These are phyloP conservation scores for Brachylomia viminalis DNA, from an alignment of 2,888 invertebrate species.

Conservation along the genomic window DNA sequence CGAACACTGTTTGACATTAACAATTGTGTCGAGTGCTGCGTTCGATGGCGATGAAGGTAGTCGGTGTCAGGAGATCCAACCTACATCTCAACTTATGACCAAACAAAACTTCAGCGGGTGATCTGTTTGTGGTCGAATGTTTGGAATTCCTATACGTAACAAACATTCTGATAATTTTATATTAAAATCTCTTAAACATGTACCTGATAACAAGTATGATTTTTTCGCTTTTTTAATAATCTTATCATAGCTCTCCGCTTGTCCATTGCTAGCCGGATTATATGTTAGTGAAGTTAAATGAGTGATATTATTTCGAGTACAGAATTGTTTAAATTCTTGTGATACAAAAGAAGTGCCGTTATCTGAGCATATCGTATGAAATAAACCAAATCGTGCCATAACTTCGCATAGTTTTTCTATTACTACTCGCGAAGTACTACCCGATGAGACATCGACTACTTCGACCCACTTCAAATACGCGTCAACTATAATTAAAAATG, in stretches of 20 bases:
- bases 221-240: conserved; percentile 22
- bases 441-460: conserved; percentile 13
- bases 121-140: conserved; percentile 28
- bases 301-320: neutral
- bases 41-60: neutral
- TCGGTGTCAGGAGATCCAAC: neutral
- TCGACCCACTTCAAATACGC: conserved; percentile 31
- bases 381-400: too few species aligned
- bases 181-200: conserved; percentile 11
- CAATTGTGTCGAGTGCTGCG: neutral
- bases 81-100: too few species aligned
- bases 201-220: conserved; percentile 7
- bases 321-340: conserved; percentile 22
- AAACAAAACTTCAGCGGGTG: too few species aligned
- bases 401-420: too few species aligned
- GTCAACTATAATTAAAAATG: conserved; percentile 25
- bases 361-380: too few species aligned
- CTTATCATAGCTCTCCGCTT: too few species aligned
- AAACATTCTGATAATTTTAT: conserved; percentile 17
- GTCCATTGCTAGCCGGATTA: conserved; percentile 1
- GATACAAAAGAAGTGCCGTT: conserved; percentile 9
- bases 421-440: too few species aligned
- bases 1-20: neutral
- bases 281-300: conserved; percentile 19
- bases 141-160: conserved; percentile 18